A percentile compares a stretch with the other conserved stretches of the same genome.
Evolutionary conservation across 2,888 invertebrate genomes (phyloP).

Genomic region (Liodrosophila aerea): DNA sequence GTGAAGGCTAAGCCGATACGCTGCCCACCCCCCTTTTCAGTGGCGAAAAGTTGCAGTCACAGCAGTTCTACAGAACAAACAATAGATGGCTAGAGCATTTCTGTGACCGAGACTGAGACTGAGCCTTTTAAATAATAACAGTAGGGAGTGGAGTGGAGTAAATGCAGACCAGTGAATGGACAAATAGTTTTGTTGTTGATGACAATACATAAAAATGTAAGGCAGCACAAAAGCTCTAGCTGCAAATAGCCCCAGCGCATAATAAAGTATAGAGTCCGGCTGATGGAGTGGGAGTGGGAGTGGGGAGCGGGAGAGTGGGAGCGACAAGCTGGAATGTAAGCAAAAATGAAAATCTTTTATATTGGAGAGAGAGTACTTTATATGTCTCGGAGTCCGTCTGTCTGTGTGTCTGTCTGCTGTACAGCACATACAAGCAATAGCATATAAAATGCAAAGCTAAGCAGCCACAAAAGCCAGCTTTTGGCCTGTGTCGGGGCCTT

Average conservation of each 20-base stretch:
- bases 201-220: slow-evolving; percentile 74
- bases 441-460: slow-evolving; percentile 51
- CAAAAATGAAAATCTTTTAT: slow-evolving; percentile 43
- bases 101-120: slow-evolving; percentile 18
- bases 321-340: slow-evolving; percentile 21
- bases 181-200: slow-evolving; percentile 76
- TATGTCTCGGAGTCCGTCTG: too few species aligned
- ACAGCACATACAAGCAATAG: slow-evolving; percentile 11
- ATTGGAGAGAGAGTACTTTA: slow-evolving; percentile 19
- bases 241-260: slow-evolving; percentile 61
- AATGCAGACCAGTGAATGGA: slow-evolving; percentile 68
- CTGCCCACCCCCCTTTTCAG: not conserved
- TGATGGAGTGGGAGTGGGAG: not conserved
- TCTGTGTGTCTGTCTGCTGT: not conserved
- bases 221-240: slow-evolving; percentile 59
- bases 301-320: not conserved
- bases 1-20: slow-evolving; percentile 66
- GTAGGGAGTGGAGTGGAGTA: slow-evolving; percentile 21
- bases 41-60: slow-evolving; percentile 32
- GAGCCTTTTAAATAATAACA: slow-evolving; percentile 67
- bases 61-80: slow-evolving; percentile 56
- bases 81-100: slow-evolving; percentile 24
- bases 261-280: slow-evolving; percentile 45
- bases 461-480: slow-evolving; percentile 17
- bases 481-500: slow-evolving; percentile 1